phyloP scores from a whole-genome alignment of 1,140 invertebrate species.

The Trichogramma pretiosum region DNA sequence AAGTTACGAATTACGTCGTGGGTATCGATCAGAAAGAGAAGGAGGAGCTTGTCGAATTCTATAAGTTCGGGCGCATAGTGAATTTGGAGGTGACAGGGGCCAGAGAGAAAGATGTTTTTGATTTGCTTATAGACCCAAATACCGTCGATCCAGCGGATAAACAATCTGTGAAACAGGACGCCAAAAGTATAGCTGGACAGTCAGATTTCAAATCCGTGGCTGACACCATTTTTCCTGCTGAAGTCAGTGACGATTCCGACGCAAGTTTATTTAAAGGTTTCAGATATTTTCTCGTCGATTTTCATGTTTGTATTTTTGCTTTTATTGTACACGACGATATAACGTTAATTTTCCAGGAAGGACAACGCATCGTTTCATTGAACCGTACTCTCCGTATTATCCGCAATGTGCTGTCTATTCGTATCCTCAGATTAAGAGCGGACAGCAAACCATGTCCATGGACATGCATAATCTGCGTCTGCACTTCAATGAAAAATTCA shows the following conservation, averaged over 20 bases:
- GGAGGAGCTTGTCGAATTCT: conserved; percentile 15
- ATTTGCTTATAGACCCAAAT: no score
- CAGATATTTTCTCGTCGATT: no score
- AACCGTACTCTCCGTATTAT: conserved; percentile 30
- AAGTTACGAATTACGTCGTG: conserved; percentile 44
- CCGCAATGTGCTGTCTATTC: conserved; percentile 41
- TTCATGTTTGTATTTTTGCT: no score
- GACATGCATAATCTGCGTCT: conserved; percentile 35
- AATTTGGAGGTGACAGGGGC: conserved; percentile 16
- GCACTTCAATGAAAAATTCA: conserved; percentile 46
- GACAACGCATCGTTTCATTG: conserved; percentile 39
- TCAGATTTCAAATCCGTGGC: no score
- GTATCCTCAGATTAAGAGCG: conserved; percentile 34
- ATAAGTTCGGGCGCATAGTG: conserved; percentile 22
- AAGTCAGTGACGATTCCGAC: no score
- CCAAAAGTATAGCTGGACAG: no score
- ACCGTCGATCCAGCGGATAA: no score
- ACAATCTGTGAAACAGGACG: no score
- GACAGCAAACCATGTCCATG: conserved; percentile 28
- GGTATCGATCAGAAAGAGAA: no score
- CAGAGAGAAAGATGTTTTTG: conserved; percentile 12
- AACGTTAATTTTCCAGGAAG: conserved; percentile 25
- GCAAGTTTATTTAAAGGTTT: no score
- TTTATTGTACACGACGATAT: no score
- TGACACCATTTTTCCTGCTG: no score